Conservation (phyloP, 1,140 invertebrate genomes). For the Hirudo medicinalis region DNA sequence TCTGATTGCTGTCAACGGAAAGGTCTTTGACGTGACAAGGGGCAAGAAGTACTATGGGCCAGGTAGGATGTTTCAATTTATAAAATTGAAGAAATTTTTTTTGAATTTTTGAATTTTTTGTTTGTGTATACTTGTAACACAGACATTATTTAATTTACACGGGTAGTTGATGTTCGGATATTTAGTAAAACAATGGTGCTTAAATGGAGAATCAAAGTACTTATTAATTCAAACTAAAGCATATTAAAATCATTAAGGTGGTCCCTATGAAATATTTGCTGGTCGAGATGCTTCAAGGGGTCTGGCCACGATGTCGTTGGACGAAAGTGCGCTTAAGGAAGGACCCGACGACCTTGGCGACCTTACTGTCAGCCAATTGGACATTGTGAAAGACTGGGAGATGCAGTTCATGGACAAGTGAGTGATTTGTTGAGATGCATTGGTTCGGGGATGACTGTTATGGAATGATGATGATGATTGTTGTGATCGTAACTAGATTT, state of each 20-base stretch:
- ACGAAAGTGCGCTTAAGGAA: conserved; percentile 57
- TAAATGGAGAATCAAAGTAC: not conserved
- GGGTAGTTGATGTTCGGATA: too few relatives aligned
- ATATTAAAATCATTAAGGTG: conserved; percentile 47
- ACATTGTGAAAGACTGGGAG: conserved; percentile 77
- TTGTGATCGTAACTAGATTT: too few relatives aligned
- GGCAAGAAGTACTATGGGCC: conserved; percentile 81
- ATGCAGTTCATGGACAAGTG: conserved; percentile 77
- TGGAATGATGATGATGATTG: too few relatives aligned
- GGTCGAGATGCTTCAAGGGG: conserved; percentile 78
- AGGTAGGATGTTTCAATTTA: conserved; percentile 19
- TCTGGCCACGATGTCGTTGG: conserved; percentile 60
- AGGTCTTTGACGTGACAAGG: conserved; percentile 85
- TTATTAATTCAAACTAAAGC: not conserved
- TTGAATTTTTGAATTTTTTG: not conserved
- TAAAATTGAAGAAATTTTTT: not conserved
- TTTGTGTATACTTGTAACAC: not conserved
- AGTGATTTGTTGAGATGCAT: not conserved
- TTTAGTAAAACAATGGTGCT: too few relatives aligned
- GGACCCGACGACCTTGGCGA: conserved; percentile 92
- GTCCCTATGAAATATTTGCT: conserved; percentile 74
- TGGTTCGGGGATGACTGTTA: too few relatives aligned
- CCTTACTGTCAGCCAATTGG: conserved; percentile 59
- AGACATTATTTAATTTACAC: too few relatives aligned
- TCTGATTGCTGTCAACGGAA: conserved; percentile 82